phyloP scores from a whole-genome alignment of 1,140 invertebrate species.

The Dreissena polymorpha region DNA sequence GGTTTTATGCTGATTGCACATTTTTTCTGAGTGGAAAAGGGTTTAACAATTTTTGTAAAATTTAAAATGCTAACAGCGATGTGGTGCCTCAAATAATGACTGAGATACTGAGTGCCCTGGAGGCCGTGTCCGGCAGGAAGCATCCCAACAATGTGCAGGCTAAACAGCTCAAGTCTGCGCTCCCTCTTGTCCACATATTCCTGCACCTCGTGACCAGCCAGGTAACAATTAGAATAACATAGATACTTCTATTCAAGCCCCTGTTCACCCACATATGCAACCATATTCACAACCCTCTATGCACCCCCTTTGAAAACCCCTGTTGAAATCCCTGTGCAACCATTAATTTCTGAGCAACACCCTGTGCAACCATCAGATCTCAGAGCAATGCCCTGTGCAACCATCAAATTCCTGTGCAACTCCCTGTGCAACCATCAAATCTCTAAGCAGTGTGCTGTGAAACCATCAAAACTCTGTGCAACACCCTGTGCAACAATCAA shows the following conservation, averaged over 20 bases:
- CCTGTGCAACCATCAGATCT: too few relatives aligned
- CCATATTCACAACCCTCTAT: neutral
- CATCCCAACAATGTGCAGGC: conserved; percentile 74
- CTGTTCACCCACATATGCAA: neutral
- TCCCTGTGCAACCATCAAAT: neutral
- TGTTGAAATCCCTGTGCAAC: neutral
- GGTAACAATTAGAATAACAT: conserved; percentile 48
- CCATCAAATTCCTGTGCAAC: too few relatives aligned
- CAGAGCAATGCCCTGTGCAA: too few relatives aligned
- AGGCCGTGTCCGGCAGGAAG: conserved; percentile 73
- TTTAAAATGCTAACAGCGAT: conserved; percentile 23
- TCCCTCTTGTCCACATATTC: conserved; percentile 73
- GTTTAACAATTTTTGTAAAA: too few relatives aligned
- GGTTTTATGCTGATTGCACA: too few relatives aligned
- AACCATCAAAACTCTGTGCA: neutral
- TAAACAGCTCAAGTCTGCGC: conserved; percentile 69
- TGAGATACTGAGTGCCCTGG: conserved; percentile 67
- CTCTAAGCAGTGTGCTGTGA: too few relatives aligned
- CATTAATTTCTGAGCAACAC: too few relatives aligned
- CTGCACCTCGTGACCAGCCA: conserved; percentile 74
- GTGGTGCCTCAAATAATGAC: conserved; percentile 66
- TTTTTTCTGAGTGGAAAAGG: too few relatives aligned
- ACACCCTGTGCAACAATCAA: too few relatives aligned
- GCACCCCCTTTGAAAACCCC: too few relatives aligned
- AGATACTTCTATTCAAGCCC: neutral